Percentiles rank a stretch among this genome's conserved stretches.
Evolutionary conservation across 2,797 vertebrate genomes (phyloP).

Genomic region (Tenualosa ilisha): DNA sequence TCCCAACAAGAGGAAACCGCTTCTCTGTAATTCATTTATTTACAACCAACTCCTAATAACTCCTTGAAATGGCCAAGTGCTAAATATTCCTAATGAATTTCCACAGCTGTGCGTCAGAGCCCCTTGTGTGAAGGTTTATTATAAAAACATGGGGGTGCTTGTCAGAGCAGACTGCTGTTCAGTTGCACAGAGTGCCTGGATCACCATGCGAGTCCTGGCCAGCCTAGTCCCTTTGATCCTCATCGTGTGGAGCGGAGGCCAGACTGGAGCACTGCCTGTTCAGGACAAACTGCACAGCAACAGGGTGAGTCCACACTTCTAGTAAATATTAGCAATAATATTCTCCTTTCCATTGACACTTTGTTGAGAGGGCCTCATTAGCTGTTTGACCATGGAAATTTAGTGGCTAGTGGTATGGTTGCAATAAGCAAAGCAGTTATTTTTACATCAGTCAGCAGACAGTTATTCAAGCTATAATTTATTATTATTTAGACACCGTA

Average conservation of each 20-base stretch:
- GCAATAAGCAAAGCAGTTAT: no score
- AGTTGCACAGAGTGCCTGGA: slow-evolving; percentile 20
- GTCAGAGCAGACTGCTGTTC: slow-evolving; percentile 30
- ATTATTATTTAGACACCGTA: background rate
- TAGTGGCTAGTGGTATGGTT: no score
- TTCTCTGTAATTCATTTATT: background rate
- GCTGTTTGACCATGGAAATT: no score
- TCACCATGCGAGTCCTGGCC: slow-evolving; percentile 43
- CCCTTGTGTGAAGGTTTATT: slow-evolving; percentile 30
- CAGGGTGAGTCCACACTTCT: slow-evolving; percentile 53
- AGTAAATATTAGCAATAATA: no score
- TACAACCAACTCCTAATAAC: background rate
- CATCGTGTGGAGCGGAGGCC: slow-evolving; percentile 35
- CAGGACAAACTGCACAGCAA: slow-evolving; percentile 46
- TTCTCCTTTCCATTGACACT: no score
- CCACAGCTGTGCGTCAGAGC: slow-evolving; percentile 41
- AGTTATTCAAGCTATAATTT: no score
- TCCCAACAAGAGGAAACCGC: background rate
- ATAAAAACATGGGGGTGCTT: slow-evolving; percentile 41
- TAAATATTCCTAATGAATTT: slow-evolving; percentile 40
- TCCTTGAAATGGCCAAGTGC: background rate
- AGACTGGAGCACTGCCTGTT: slow-evolving; percentile 35
- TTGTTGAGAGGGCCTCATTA: no score
- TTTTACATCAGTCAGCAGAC: no score
- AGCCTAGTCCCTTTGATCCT: slow-evolving; percentile 51